Evolutionary conservation across 1,140 invertebrate species (phyloP), one percentile per base, ranked within the genome.

Genomic region (Anastrepha ludens): DNA sequence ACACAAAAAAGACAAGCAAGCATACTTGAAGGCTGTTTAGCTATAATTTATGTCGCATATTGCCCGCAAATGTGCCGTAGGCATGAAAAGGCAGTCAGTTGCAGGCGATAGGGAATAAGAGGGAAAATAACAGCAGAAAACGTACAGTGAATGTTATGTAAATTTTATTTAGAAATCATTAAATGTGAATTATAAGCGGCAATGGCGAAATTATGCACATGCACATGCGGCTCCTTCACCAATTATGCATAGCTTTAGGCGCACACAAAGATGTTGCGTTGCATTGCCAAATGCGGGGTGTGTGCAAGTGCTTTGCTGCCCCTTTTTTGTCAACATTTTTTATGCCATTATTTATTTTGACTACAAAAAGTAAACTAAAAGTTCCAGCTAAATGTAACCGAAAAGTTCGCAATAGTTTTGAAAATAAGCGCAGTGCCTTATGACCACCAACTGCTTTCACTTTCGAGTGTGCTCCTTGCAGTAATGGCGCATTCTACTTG

Each of bases 151-250:
- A 55, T 81, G 13, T n/a, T 55, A 81, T 81, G 74, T 81, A 47
- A 50, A 81, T 81, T 81, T 81, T 81, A 55, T 81, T 81, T 81
- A 81, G 74, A 81, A 81, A 81, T 81, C 74, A 81, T 81, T 81
- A 81, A 81, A 81, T 55, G n/a, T 81, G 74, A 44, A 81, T 81
- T 81, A 81, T 17, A 81, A 81, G 47, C 8, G 8, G n/a, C 44
- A 55, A 81, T 17, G 47, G n/a, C 13, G 9, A n/a, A 74, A 74
- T 74, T 44, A 74, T 74, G 74, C 74, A 58, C 17, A 39, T 81
- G 44, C 47, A 81, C 47, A 55, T 81, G 74, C 41, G 47, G 15
- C 55, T 55, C 9, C 2, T 55, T n/a, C 20, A 13, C 11, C 11
- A 81, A 81, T 81, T 55, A 81, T 81, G 74, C 9, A 81, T 55